Percentiles rank a stretch among this genome's conserved stretches.
These are phyloP conservation scores for Tragelaphus strepsiceros DNA, from an alignment of 2,113 vertebrate genomes.

Conservation along the genomic window DNA sequence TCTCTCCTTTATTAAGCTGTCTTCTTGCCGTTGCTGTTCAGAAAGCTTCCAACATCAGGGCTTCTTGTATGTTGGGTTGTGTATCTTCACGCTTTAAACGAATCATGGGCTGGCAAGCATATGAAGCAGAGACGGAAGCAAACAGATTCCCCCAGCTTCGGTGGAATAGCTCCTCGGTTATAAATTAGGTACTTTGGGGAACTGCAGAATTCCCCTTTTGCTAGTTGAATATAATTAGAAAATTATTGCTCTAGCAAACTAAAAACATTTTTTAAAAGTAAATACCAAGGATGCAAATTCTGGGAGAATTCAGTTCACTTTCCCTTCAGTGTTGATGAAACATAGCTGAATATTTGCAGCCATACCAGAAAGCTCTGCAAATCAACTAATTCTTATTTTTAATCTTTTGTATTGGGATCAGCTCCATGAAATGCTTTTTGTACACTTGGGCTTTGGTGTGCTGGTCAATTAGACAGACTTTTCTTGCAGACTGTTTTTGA, in stretches of 20 bases:
- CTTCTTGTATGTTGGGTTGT: neutral
- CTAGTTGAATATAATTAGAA: conserved; percentile 13
- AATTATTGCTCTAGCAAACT: neutral
- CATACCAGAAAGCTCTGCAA: neutral
- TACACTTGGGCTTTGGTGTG: neutral
- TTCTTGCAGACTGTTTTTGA: neutral
- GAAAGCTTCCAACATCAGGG: neutral
- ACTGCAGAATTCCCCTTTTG: neutral
- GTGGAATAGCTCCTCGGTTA: neutral
- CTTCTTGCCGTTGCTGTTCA: neutral
- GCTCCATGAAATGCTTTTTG: neutral
- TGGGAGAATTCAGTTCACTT: neutral
- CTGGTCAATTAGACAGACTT: neutral
- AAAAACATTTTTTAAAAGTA: neutral
- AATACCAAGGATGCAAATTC: neutral
- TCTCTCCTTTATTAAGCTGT: conserved; percentile 57
- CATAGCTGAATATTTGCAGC: neutral
- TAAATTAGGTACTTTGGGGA: neutral
- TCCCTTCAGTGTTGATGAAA: neutral
- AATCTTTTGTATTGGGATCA: neutral
- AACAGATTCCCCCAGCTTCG: neutral
- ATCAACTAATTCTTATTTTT: neutral
- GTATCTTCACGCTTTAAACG: neutral
- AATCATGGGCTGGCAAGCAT: neutral
- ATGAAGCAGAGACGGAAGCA: neutral